Percentiles rank a stretch among this genome's conserved stretches.
Conservation (phyloP, 2,888 invertebrate genomes). For the Tipula unca region DNA sequence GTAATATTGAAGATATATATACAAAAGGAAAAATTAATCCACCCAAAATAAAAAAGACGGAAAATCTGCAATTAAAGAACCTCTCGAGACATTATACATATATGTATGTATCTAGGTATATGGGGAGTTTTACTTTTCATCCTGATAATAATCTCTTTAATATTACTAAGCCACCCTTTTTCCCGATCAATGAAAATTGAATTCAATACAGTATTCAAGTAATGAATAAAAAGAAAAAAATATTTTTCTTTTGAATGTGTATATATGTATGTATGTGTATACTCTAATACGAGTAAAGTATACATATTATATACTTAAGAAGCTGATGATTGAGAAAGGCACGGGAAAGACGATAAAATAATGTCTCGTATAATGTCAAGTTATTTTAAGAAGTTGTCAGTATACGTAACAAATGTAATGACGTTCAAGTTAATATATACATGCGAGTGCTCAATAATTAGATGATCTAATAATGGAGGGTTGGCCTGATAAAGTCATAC, state of each 20-base stretch:
- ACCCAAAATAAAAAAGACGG: not conserved
- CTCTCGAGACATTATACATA: not conserved
- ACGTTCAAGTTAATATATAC: not conserved
- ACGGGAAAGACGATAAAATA: not conserved
- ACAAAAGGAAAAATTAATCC: not conserved
- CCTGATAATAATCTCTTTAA: not conserved
- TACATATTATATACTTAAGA: not conserved
- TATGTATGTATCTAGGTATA: too few relatives aligned
- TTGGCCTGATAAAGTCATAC: not conserved
- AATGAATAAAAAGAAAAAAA: not conserved
- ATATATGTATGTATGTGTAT: not conserved
- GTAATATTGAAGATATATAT: not conserved
- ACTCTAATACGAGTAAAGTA: not conserved
- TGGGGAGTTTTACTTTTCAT: not conserved
- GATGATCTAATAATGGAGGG: not conserved
- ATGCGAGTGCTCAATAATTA: not conserved
- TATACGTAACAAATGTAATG: not conserved
- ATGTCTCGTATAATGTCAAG: not conserved
- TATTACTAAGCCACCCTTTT: not conserved
- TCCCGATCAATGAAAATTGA: not conserved
- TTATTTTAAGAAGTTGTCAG: not conserved
- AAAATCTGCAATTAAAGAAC: not conserved
- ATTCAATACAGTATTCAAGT: not conserved
- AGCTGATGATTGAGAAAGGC: not conserved
- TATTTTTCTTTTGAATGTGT: too few relatives aligned